phyloP scores from a whole-genome alignment of 2,797 vertebrate species.

The Spatula clypeata region DNA sequence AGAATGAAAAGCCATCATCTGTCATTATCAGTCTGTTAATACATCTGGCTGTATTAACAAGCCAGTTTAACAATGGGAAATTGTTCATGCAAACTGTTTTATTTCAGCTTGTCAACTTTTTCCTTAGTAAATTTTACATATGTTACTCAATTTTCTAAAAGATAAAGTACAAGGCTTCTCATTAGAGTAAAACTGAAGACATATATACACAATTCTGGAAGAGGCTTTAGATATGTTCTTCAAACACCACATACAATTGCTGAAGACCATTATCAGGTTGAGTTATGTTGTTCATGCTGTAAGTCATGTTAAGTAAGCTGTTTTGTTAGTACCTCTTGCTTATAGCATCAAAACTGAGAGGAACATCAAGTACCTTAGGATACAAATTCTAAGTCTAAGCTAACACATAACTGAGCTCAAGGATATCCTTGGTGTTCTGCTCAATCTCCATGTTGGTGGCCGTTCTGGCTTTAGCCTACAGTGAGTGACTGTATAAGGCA shows the following conservation, averaged over 20 bases:
- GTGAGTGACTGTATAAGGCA: not conserved
- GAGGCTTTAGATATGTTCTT: not conserved
- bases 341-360: not conserved
- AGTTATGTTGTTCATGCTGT: not conserved
- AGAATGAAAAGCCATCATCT: not conserved
- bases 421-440: not conserved
- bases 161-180: not conserved
- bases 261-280: not conserved
- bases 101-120: not conserved
- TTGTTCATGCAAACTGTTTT: not conserved
- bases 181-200: not conserved
- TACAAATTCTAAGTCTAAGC: not conserved
- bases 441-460: not conserved
- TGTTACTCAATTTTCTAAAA: not conserved
- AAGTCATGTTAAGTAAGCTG: not conserved
- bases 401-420: not conserved
- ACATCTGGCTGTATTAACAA: not conserved
- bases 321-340: not conserved
- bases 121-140: not conserved
- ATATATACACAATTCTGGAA: not conserved
- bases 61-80: not conserved
- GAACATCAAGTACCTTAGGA: not conserved
- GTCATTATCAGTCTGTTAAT: not conserved
- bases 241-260: not conserved
- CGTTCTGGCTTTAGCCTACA: not conserved